Conservation (phyloP, 2,113 vertebrate genomes). For the Polypterus senegalus region DNA sequence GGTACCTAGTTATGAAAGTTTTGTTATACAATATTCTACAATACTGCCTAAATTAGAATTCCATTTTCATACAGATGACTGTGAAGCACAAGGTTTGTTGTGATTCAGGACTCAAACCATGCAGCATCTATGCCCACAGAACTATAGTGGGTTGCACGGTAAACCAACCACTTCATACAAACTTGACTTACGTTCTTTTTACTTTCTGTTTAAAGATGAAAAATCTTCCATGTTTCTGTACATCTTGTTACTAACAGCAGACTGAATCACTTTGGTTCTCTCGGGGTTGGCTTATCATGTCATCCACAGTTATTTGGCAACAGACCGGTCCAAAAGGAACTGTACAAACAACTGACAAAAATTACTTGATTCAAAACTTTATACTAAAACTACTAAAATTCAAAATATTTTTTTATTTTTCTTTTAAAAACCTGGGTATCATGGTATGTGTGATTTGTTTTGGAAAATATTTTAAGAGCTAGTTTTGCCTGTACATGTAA, state of each 20-base stretch:
- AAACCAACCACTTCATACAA: conserved; percentile 26
- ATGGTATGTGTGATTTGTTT: conserved; percentile 7
- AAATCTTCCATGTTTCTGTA: too few relatives aligned
- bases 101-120: conserved; percentile 32
- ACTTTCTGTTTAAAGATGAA: too few relatives aligned
- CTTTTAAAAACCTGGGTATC: conserved; percentile 23
- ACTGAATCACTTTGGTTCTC: not conserved
- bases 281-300: conserved; percentile 37
- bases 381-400: conserved; percentile 60
- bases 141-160: conserved; percentile 12
- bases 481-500: conserved; percentile 13
- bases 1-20: conserved; percentile 44
- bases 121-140: conserved; percentile 34
- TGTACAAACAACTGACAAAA: conserved; percentile 58
- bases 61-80: conserved; percentile 47
- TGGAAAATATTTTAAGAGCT: conserved; percentile 6
- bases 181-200: not conserved
- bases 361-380: conserved; percentile 53
- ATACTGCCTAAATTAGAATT: conserved; percentile 39
- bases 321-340: conserved; percentile 48
- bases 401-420: conserved; percentile 48
- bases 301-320: conserved; percentile 68
- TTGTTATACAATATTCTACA: conserved; percentile 46
- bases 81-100: conserved; percentile 43
- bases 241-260: not conserved